Conservation (phyloP, 2,888 invertebrate species). For the Drosophila eohydei region DNA sequence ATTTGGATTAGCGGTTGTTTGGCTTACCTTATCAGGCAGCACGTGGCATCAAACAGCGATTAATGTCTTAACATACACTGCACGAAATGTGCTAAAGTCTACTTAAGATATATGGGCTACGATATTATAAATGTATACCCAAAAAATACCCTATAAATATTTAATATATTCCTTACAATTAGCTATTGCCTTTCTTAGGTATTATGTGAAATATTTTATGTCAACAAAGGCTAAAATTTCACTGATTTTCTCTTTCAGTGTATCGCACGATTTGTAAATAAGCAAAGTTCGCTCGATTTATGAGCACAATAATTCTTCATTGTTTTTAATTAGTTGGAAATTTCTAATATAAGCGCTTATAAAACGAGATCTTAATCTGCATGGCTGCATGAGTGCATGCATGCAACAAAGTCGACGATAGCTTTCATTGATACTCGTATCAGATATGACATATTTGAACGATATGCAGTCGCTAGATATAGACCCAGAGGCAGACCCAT, state of each 20-base stretch:
- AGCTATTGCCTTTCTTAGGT: background rate
- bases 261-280: constrained; percentile 12
- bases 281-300: constrained; percentile 51
- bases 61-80: constrained; percentile 32
- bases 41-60: constrained; percentile 30
- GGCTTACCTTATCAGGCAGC: constrained; percentile 51
- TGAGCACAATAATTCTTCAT: constrained; percentile 64
- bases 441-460: constrained; percentile 51
- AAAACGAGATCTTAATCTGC: constrained; percentile 65
- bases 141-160: background rate
- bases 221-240: no score
- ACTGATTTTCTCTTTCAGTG: background rate
- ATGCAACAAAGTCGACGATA: background rate
- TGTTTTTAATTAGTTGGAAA: constrained; percentile 68
- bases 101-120: background rate
- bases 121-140: background rate
- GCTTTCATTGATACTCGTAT: constrained; percentile 37
- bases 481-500: background rate
- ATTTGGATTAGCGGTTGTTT: constrained; percentile 35
- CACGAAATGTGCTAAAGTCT: background rate
- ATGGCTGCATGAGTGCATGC: constrained; percentile 37
- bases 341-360: constrained; percentile 39
- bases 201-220: no score
- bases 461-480: constrained; percentile 30
- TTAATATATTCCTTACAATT: background rate